These are phyloP conservation scores for Stigmatopora argus DNA, from an alignment of 2,113 vertebrate genomes.

Conservation along the genomic window DNA sequence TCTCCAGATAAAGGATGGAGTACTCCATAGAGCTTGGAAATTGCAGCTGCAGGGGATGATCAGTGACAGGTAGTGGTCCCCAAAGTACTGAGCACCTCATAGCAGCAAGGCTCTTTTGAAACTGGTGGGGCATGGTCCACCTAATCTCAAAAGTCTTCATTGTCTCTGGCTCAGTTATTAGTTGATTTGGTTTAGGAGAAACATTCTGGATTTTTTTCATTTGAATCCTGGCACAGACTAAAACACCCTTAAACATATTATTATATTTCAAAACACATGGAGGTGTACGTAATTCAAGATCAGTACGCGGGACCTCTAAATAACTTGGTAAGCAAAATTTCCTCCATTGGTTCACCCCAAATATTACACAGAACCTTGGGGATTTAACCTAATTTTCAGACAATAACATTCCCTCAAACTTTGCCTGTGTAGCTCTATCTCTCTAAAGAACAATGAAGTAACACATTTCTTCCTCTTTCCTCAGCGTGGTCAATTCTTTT, in stretches of 20 bases:
- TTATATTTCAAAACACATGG: background rate
- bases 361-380: background rate
- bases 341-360: background rate
- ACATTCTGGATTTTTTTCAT: background rate
- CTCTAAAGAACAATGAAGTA: too few species aligned
- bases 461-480: too few species aligned
- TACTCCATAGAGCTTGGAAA: background rate
- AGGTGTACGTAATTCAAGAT: background rate
- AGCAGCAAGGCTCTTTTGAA: background rate
- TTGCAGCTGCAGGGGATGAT: background rate
- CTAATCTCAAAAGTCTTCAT: background rate
- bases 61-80: background rate
- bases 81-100: background rate
- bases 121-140: background rate
- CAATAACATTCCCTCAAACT: too few species aligned
- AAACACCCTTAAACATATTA: background rate
- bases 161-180: background rate
- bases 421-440: too few species aligned
- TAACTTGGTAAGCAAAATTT: background rate
- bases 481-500: too few species aligned
- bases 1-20: background rate
- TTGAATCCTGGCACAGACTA: background rate
- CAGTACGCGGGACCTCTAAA: background rate
- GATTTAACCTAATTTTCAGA: background rate
- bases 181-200: background rate